Evolutionary conservation across 2,888 invertebrate genomes (phyloP).

Genomic region (Lycophotia porphyrea): DNA sequence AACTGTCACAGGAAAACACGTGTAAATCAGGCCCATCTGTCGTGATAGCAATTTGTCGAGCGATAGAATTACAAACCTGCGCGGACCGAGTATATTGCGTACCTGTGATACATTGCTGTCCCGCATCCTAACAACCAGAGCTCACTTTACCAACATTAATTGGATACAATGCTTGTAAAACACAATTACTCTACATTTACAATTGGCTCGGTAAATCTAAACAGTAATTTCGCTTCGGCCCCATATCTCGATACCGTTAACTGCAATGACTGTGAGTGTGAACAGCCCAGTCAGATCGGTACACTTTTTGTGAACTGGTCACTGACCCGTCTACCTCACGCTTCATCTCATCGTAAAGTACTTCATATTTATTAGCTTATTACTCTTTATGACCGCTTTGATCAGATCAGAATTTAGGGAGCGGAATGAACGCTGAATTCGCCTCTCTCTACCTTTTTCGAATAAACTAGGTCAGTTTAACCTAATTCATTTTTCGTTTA

Average conservation of each 20-base stretch:
- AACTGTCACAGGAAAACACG: conserved; percentile 11
- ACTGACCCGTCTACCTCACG: conserved; percentile 71
- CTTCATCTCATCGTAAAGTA: conserved; percentile 50
- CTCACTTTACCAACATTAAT: conserved; percentile 64
- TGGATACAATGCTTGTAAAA: conserved; percentile 63
- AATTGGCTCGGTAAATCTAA: conserved; percentile 72
- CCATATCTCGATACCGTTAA: conserved; percentile 77
- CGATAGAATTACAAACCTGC: conserved; percentile 47
- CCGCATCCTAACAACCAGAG: conserved; percentile 48
- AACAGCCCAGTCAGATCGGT: conserved; percentile 68
- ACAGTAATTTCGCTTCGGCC: conserved; percentile 74
- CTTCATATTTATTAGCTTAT: conserved; percentile 57
- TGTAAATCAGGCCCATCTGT: conserved; percentile 15
- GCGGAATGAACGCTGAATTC: conserved; percentile 22
- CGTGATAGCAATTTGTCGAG: conserved; percentile 50
- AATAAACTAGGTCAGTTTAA: conserved; percentile 26
- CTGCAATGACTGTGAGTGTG: conserved; percentile 74
- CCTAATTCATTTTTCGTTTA: conserved; percentile 35
- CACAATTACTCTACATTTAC: conserved; percentile 66
- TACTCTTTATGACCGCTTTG: conserved; percentile 54
- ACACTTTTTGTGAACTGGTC: conserved; percentile 78
- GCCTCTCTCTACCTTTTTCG: conserved; percentile 3
- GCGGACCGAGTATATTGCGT: conserved; percentile 43
- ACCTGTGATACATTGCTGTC: conserved; percentile 60
- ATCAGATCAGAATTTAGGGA: conserved; percentile 41